A percentile compares a stretch with the other conserved stretches of the same genome.
Conservation (phyloP, 2,113 vertebrate species). For the Neoarius graeffei region DNA sequence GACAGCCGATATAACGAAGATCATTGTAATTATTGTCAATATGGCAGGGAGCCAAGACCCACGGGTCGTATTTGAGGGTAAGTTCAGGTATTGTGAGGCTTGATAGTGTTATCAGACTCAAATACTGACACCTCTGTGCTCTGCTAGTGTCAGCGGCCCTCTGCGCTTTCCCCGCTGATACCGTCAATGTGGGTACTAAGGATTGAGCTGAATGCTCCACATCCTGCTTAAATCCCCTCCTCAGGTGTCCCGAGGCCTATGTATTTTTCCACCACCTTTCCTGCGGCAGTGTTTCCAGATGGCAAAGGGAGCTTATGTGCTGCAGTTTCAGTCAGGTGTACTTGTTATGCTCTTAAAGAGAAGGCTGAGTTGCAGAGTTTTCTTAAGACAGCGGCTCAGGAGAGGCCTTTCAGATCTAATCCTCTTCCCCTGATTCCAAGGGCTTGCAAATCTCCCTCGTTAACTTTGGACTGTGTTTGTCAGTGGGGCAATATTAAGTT, state of each 20-base stretch:
- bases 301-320: constrained; percentile 32
- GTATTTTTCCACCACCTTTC: constrained; percentile 34
- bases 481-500: constrained; percentile 61
- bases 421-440: constrained; percentile 64
- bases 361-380: constrained; percentile 43
- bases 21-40: constrained; percentile 81
- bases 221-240: constrained; percentile 75
- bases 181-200: constrained; percentile 58
- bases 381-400: constrained; percentile 63
- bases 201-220: constrained; percentile 60
- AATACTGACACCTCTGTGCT: constrained; percentile 69
- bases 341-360: constrained; percentile 56
- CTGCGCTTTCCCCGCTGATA: constrained; percentile 74
- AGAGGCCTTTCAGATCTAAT: constrained; percentile 77
- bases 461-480: constrained; percentile 74
- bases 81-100: constrained; percentile 67
- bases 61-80: constrained; percentile 73
- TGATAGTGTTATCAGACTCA: constrained; percentile 80
- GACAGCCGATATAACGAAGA: constrained; percentile 61
- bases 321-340: constrained; percentile 60
- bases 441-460: constrained; percentile 71
- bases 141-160: constrained; percentile 69
- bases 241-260: constrained; percentile 65
- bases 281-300: constrained; percentile 44
- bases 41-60: constrained; percentile 75